Evolutionary conservation across 2,113 vertebrate species (phyloP).

Genomic region (Litocranius walleri): DNA sequence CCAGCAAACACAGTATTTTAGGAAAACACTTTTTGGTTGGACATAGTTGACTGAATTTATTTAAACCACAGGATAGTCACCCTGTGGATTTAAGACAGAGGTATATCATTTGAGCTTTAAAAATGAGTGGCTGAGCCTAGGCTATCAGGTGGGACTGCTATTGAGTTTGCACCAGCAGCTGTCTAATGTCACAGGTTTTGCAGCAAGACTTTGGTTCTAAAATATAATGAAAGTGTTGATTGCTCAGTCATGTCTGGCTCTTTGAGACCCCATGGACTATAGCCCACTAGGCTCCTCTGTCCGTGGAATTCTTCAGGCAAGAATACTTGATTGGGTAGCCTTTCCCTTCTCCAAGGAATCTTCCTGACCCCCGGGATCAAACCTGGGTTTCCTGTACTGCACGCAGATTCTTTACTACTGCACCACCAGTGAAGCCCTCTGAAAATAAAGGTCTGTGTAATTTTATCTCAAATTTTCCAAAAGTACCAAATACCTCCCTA

Average conservation of each 20-base stretch:
- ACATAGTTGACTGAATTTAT: background rate
- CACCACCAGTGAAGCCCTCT: background rate
- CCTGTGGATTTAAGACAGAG: background rate
- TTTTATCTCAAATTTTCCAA: background rate
- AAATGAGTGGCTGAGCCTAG: background rate
- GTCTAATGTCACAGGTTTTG: background rate
- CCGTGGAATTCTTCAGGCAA: background rate
- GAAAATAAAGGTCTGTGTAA: background rate
- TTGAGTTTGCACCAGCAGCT: background rate
- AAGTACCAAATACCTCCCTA: background rate
- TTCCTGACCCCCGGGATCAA: background rate
- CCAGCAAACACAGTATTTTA: background rate
- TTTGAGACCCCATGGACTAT: background rate
- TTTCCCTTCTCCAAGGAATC: background rate
- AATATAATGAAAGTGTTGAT: background rate
- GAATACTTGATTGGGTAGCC: background rate
- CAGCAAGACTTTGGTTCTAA: background rate
- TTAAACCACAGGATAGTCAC: background rate
- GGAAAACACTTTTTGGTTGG: background rate
- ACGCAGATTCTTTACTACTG: background rate
- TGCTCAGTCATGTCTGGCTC: background rate
- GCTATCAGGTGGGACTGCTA: background rate
- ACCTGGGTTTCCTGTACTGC: background rate
- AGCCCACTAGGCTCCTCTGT: background rate
- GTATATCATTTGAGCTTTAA: background rate